A percentile compares a stretch with the other conserved stretches of the same genome.
Conservation (phyloP, 2,797 vertebrate species). For the Basileuterus tristriatus region DNA sequence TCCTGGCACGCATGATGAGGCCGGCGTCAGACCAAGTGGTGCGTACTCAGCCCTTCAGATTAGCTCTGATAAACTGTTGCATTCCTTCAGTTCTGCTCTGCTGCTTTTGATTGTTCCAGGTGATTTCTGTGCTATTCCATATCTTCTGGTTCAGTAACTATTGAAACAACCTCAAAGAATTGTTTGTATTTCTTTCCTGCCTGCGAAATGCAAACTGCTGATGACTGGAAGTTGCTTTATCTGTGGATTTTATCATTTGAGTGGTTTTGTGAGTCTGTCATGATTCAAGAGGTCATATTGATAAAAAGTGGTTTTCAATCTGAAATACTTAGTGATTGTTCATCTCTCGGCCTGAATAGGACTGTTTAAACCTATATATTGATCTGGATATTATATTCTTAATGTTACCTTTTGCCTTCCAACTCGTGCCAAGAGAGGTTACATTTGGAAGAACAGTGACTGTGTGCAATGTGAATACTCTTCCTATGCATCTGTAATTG, state of each 20-base stretch:
- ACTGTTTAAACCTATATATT: neutral
- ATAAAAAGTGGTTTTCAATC: neutral
- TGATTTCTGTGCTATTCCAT: neutral
- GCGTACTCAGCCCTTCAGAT: constrained; percentile 38
- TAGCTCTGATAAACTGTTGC: neutral
- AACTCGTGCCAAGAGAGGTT: neutral
- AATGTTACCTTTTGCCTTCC: neutral
- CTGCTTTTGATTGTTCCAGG: neutral
- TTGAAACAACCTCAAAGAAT: neutral
- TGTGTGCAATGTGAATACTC: neutral
- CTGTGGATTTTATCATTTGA: neutral
- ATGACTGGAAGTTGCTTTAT: neutral
- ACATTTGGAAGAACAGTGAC: neutral
- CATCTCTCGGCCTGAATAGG: neutral
- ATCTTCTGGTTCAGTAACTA: neutral
- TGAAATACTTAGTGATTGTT: neutral
- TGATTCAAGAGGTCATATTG: neutral
- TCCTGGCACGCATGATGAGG: constrained; percentile 98
- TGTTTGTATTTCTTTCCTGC: neutral
- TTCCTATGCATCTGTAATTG: neutral
- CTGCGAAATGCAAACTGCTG: neutral
- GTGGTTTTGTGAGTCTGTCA: neutral
- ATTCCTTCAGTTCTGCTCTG: neutral
- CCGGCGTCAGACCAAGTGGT: constrained; percentile 97
- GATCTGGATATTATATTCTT: neutral